These are phyloP conservation scores for Eubasilissa regina DNA, from an alignment of 1,140 invertebrate genomes.

Conservation along the genomic window DNA sequence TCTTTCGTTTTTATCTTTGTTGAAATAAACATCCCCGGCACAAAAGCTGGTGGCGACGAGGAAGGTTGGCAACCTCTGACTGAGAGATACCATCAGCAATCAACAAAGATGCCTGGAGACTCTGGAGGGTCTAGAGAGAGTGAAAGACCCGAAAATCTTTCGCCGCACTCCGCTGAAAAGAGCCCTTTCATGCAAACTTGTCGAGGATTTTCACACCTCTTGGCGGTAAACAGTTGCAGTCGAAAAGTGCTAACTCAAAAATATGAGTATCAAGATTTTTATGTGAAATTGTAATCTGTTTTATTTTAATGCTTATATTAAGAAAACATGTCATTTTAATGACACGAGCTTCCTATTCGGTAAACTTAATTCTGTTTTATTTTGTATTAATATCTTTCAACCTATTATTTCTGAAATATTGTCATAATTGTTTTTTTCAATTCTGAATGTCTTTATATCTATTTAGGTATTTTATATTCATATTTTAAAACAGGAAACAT, in stretches of 20 bases:
- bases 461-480: no score
- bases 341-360: no score
- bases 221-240: constrained; percentile 11
- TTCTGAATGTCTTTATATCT: no score
- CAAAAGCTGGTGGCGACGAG: constrained; percentile 1
- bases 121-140: constrained; percentile 15
- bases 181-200: constrained; percentile 41
- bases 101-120: constrained; percentile 46
- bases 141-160: constrained; percentile 50
- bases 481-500: no score
- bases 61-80: constrained; percentile 48
- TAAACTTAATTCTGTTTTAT: no score
- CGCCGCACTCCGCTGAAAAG: not conserved
- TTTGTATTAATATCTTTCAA: no score
- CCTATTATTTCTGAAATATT: no score
- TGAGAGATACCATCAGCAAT: constrained; percentile 59
- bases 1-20: constrained; percentile 20
- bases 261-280: no score
- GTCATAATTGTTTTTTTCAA: no score
- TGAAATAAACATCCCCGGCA: not conserved
- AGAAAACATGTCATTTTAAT: no score
- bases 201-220: constrained; percentile 48
- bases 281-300: no score
- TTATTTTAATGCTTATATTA: no score
- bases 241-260: constrained; percentile 3